Base-by-base conservation (phyloP, 2,113 vertebrate genomes). In the Semnornis frantzii region DNA sequence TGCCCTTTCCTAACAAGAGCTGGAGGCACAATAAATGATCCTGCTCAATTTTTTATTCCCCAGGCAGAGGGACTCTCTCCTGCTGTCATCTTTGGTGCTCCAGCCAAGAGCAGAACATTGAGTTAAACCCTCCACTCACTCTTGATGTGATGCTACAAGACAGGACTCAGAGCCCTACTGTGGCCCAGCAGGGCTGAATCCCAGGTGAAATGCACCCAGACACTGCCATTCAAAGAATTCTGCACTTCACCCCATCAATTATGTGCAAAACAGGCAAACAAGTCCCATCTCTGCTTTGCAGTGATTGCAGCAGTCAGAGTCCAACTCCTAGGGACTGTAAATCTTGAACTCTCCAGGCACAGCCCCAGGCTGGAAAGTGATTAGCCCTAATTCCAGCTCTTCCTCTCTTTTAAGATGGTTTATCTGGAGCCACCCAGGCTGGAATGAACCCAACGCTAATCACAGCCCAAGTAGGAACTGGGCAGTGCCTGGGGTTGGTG, bases 301-400 rank as follows among this genome's bases (percentile, higher is more conserved):
- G 83, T 94, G 92, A 96, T 95, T 97, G 94, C 89, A 13, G 94
- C 92, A 95, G 96, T 96, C 95, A 96, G 58, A 90, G 85, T 5
- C 90, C 85, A 21, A 33, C 77, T 75, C 83, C 85, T 52, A 4
- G 77, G 72, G 70, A 37, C 71, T n/a, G 50, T 21, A 77, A 85
- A 74, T 87, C 84, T 58, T 28, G 42, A 74, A 10, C 89, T 65
- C 87, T 34, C 75, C 94, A 73, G 84, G 90, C 42, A 39, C 54
- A 93, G 71, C 64, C 63, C 31, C 10, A 2, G 15, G 74, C 9
- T 73, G 91, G 70, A 87, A 85, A 86, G 92, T 62, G 84, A 95
- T 96, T 91, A 68, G 76, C 82, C 73, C 60, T 91, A 80, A 95
- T 96, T 84, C 85, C 70, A 78, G 42, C 59, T 83, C 82, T 85